These are phyloP conservation scores for Gasterosteus nipponicus DNA, from an alignment of 2,113 vertebrate species.

Conservation along the genomic window DNA sequence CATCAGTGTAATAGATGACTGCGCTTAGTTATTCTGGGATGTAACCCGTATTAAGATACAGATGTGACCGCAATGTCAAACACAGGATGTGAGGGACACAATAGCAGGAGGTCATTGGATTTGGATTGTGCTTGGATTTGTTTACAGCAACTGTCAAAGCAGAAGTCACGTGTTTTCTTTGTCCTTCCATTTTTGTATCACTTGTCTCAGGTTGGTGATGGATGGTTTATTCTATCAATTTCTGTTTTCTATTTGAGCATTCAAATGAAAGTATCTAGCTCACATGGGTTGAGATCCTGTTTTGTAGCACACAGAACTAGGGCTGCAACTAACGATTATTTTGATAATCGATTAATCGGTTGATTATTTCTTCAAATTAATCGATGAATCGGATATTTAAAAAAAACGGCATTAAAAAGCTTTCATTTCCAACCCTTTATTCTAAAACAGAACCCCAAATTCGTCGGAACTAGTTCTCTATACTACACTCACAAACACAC, in stretches of 20 bases:
- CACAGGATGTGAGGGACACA: background rate
- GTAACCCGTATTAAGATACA: constrained; percentile 1
- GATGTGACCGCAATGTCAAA: constrained; percentile 5
- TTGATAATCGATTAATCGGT: too few species aligned
- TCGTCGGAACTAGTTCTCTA: too few species aligned
- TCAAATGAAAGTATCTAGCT: constrained; percentile 36
- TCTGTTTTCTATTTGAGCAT: background rate
- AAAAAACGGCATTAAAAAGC: too few species aligned
- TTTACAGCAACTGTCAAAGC: background rate
- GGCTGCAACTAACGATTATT: too few species aligned
- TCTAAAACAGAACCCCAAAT: too few species aligned
- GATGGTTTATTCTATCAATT: background rate
- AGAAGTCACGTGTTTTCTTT: background rate
- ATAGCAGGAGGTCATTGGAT: background rate
- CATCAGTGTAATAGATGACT: constrained; percentile 17
- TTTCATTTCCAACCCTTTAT: too few species aligned
- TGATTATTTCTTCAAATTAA: too few species aligned
- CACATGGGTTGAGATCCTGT: constrained; percentile 25
- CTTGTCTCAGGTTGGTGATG: background rate
- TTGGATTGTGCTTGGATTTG: background rate
- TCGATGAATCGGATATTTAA: too few species aligned
- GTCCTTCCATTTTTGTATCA: background rate
- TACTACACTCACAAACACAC: too few species aligned
- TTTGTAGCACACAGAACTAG: background rate
- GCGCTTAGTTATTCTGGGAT: background rate